Evolutionary conservation across 2,113 vertebrate species (phyloP), one percentile per base, ranked within the genome.

Genomic region (Andinoacara biseriatus): DNA sequence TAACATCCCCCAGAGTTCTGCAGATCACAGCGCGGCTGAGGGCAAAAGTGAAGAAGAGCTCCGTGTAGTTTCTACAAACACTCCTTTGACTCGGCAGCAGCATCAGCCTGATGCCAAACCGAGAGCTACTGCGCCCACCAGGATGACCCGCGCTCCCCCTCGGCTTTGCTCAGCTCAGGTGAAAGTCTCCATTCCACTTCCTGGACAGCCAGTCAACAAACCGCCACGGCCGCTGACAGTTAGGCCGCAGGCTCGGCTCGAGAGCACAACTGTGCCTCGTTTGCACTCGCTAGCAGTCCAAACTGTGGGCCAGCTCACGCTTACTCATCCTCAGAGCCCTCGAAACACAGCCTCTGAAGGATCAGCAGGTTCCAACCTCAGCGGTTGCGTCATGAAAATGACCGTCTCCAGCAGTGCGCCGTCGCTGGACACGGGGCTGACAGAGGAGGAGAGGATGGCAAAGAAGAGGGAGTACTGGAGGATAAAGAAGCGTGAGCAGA

Each of bases 401-500:
- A 87, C 86, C 3, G 57, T 93, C 17, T 91, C 87, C 0, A 90
- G 76, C 3, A 57, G 77, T 0, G 38, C 9, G 0, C 26, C 63
- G 0, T 17, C 88, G 1, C 52, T 86, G 17, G 86, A 91, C 2
- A 58, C 86, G 0, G 58, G 35, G 8, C 20, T 91, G 49, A 90
- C 87, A 0, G 91, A 94, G 52, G 94, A 96, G 69, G 92, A 94
- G 69, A 93, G 81, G 78, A 92, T 94, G 89, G 91, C 87, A 0
- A 94, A 85, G 57, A 95, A 94, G 83, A 92, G 93, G 38, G 94
- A 95, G 80, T 95, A 95, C 80, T 95, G 95, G 94, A 94, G 95
- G 78, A 75, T 94, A 24, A 95, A 94, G 86, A 96, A 96, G 52
- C 91, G 95, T 1, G 93, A 95, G 88, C 95, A 96, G 89, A 86